Base-by-base conservation (phyloP, 2,888 invertebrate species). In the Bombylius major region DNA sequence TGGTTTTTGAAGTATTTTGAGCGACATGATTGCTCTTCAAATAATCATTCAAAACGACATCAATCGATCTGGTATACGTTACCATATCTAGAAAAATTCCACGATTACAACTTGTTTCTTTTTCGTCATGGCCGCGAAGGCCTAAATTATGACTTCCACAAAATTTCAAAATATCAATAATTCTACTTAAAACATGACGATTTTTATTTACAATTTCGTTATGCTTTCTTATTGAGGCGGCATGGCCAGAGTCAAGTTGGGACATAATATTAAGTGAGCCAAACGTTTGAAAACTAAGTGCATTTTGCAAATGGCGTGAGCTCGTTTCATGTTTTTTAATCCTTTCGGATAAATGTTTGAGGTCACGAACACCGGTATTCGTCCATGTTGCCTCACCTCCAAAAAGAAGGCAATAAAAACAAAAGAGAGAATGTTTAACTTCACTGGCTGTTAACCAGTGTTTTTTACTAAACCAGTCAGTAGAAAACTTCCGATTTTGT, bases 81-180 rank as follows among this genome's bases (percentile, higher is more conserved):
- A n/a, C n/a, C n/a, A n/a, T 47, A 47, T 47, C 31, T 31, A 47
- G 6, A 47, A 23, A 47, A 23, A 47, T 47, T 23, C 32, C 31
- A 5, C 23, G 14, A 47, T 14, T 47, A 47, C 23, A 31, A 23
- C 23, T 47, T 23, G 3, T 23, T 47, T 47, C 36, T 12, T 45
- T 54, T 45, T 50, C 36, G 11, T 50, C 23, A 33, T 50, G 54
- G 5, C 36, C 50, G 23, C 45, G 12, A 23, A 55, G 50, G 23
- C n/a, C 31, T 7, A 55, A 50, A 13, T 55, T 50, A 39, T 50
- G 46, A 31, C 31, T 23, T 13, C 55, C 55, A 50, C 50, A 55
- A 50, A 55, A 50, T 39, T 55, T 50, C 14, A 55, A 46, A 50
- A 45, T 50, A 55, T 50, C 44, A 45, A 46, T 50, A 13, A 50